Percentiles rank a stretch among this genome's conserved stretches.
Conservation (phyloP, 2,888 invertebrate genomes). For the Himalopsyche tibetana region DNA sequence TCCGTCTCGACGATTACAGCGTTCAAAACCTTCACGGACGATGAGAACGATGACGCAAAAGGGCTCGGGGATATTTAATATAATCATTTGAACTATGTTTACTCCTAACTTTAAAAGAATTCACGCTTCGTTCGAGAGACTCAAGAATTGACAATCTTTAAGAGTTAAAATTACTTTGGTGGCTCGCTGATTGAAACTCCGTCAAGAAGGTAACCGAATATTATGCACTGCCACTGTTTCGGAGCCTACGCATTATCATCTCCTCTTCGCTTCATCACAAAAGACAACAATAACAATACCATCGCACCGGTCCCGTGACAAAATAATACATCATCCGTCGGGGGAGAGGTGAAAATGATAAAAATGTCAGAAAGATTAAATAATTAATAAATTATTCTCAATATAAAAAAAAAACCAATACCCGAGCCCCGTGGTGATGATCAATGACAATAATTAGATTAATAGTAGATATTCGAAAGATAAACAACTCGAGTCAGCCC, state of each 20-base stretch:
- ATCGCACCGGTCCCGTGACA: neutral
- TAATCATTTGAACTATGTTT: constrained; percentile 29
- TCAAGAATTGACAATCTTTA: neutral
- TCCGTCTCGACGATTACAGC: no score
- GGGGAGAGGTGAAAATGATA: constrained; percentile 9
- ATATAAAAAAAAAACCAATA: neutral
- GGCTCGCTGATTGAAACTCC: neutral
- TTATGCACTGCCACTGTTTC: neutral
- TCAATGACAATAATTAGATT: neutral
- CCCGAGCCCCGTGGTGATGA: constrained; percentile 24
- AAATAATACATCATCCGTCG: neutral
- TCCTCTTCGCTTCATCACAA: neutral
- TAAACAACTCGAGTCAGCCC: neutral
- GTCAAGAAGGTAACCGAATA: neutral
- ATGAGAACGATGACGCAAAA: neutral
- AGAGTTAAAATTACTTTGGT: constrained; percentile 9
- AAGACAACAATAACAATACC: no score
- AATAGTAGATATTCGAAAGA: neutral
- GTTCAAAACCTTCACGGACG: neutral
- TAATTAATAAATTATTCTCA: constrained; percentile 18
- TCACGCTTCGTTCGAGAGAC: neutral
- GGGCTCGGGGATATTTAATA: constrained; percentile 7
- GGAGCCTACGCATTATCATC: neutral
- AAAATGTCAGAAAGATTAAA: neutral
- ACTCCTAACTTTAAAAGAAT: constrained; percentile 29